Conservation (phyloP, 2,888 invertebrate species). For the Brachyopa scutellaris region DNA sequence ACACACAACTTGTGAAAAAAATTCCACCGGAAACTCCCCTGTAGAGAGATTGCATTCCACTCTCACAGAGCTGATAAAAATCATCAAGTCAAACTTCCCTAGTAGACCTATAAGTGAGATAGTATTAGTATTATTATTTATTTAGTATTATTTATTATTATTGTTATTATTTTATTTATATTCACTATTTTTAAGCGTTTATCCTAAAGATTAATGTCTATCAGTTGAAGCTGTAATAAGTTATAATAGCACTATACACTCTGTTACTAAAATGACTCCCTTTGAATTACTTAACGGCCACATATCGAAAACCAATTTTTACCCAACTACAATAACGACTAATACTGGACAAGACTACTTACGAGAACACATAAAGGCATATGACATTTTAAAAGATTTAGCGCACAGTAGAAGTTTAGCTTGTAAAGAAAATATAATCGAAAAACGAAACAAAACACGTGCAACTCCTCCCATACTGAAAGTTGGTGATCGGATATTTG, state of each 20-base stretch:
- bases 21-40: neutral
- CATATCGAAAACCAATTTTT: too few species aligned
- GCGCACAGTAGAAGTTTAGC: neutral
- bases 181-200: too few species aligned
- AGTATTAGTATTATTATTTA: slow-evolving; percentile 1
- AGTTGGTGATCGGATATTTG: neutral
- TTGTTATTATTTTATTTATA: too few species aligned
- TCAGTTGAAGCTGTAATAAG: too few species aligned
- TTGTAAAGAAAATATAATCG: neutral
- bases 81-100: neutral
- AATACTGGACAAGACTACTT: slow-evolving; percentile 7
- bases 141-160: neutral
- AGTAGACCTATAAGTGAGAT: neutral
- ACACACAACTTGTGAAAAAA: neutral
- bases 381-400: neutral
- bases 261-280: too few species aligned
- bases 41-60: neutral
- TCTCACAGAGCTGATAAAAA: neutral
- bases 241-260: too few species aligned
- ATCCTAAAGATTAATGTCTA: too few species aligned
- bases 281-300: too few species aligned
- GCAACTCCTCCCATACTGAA: neutral
- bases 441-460: neutral
- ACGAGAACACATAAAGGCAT: neutral
- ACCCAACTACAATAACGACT: neutral